Conservation (phyloP, 2,888 invertebrate species). For the Sinopyrophorus schimmeli region DNA sequence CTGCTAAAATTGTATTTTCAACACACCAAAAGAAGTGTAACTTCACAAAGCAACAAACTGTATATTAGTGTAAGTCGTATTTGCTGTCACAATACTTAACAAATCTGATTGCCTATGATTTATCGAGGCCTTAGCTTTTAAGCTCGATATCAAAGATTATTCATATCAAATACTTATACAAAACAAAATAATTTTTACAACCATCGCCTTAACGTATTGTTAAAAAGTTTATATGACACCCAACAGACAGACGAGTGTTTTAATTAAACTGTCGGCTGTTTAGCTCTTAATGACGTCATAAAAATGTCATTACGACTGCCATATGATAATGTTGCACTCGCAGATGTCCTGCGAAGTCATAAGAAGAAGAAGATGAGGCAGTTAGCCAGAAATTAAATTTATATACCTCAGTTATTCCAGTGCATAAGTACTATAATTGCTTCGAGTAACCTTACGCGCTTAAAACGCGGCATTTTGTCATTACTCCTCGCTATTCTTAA, state of each 20-base stretch:
- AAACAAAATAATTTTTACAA: conserved; percentile 25
- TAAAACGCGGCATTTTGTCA: conserved; percentile 10
- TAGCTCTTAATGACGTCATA: conserved; percentile 41
- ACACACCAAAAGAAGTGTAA: too few species aligned
- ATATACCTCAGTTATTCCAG: conserved; percentile 16
- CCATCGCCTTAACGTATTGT: conserved; percentile 22
- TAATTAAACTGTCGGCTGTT: conserved; percentile 43
- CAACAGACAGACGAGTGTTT: conserved; percentile 35
- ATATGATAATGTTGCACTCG: conserved; percentile 36
- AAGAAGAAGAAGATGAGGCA: conserved; percentile 26
- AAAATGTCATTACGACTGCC: conserved; percentile 39
- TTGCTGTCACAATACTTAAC: too few species aligned
- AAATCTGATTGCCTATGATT: too few species aligned
- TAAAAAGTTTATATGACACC: conserved; percentile 34
- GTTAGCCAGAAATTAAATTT: conserved; percentile 26
- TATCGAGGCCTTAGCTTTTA: too few species aligned
- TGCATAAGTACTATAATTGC: conserved; percentile 25
- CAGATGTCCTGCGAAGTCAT: conserved; percentile 29
- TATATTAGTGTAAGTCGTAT: too few species aligned
- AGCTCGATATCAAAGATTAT: too few species aligned
- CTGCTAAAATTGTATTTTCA: too few species aligned
- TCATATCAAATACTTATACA: too few species aligned
- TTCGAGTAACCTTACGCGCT: conserved; percentile 16
- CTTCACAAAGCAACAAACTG: too few species aligned
- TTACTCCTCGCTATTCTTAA: conserved; percentile 14